Conservation (phyloP, 92 coral and sea anemone genomes). For the Pocillopora grandis region DNA sequence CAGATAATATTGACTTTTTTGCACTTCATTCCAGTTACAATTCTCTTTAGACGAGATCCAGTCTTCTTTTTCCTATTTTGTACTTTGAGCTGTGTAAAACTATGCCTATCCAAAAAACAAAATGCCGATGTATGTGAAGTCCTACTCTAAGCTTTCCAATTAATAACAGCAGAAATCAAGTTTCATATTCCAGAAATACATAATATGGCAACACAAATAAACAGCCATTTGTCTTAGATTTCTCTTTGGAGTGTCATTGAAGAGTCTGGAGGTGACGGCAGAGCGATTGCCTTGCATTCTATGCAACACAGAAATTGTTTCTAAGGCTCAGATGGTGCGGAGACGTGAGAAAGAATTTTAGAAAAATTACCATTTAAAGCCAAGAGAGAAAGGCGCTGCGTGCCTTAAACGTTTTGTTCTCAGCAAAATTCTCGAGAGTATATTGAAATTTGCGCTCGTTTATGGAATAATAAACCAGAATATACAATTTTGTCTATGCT, state of each 20-base stretch:
- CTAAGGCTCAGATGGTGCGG: neutral
- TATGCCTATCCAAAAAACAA: neutral
- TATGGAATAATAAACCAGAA: too few species aligned
- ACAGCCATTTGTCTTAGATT: neutral
- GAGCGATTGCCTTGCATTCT: neutral
- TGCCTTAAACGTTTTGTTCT: too few species aligned
- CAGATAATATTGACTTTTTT: slow-evolving; percentile 13
- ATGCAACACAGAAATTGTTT: neutral
- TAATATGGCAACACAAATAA: neutral
- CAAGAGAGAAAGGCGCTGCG: too few species aligned
- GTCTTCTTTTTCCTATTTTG: neutral
- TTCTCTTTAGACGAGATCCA: neutral
- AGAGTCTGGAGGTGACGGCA: neutral
- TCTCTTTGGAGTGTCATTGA: neutral
- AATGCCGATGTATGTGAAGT: neutral
- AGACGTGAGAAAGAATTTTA: slow-evolving; percentile 1
- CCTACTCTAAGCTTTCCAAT: neutral
- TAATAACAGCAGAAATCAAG: neutral
- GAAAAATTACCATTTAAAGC: too few species aligned
- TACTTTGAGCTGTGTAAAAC: neutral
- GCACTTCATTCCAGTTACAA: neutral
- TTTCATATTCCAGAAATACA: neutral
- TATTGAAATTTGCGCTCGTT: too few species aligned
- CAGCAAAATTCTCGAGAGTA: too few species aligned
- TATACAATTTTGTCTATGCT: too few species aligned